phyloP scores from a whole-genome alignment of 2,797 vertebrate species.

The Sus cebifrons region DNA sequence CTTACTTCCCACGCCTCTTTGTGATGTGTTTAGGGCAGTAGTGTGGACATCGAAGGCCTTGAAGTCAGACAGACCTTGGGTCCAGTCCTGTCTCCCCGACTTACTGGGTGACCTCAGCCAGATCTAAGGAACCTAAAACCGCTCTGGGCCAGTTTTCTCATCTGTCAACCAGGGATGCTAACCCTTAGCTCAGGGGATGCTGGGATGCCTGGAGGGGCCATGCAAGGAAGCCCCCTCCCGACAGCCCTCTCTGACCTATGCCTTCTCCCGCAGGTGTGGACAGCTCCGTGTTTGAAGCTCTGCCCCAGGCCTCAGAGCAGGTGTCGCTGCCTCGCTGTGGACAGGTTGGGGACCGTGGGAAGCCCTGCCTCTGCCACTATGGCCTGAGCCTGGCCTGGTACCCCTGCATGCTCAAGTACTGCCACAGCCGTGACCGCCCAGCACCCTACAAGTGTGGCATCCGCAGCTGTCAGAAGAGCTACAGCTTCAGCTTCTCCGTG shows the following conservation, averaged over 20 bases:
- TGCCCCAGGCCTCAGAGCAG: constrained; percentile 89
- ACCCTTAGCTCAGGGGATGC: not conserved
- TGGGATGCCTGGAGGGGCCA: not conserved
- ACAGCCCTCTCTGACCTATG: not conserved
- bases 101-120: not conserved
- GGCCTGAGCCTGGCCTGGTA: constrained; percentile 97
- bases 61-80: not conserved
- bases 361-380: constrained; percentile 95
- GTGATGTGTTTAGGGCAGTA: not conserved
- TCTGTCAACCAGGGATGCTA: not conserved
- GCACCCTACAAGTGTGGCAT: constrained; percentile 98
- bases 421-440: constrained; percentile 94
- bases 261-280: constrained; percentile 92
- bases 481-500: constrained; percentile 96
- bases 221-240: not conserved
- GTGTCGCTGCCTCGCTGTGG: constrained; percentile 91
- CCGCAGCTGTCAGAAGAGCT: constrained; percentile 98
- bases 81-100: not conserved
- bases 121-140: not conserved
- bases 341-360: constrained; percentile 93
- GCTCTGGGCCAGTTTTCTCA: not conserved
- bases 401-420: constrained; percentile 98
- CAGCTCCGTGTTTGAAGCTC: constrained; percentile 95
- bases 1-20: accelerated
- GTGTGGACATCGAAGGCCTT: accelerated